These are phyloP conservation scores for Leptarthrus brevirostris DNA, from an alignment of 2,888 invertebrate species.

Conservation along the genomic window DNA sequence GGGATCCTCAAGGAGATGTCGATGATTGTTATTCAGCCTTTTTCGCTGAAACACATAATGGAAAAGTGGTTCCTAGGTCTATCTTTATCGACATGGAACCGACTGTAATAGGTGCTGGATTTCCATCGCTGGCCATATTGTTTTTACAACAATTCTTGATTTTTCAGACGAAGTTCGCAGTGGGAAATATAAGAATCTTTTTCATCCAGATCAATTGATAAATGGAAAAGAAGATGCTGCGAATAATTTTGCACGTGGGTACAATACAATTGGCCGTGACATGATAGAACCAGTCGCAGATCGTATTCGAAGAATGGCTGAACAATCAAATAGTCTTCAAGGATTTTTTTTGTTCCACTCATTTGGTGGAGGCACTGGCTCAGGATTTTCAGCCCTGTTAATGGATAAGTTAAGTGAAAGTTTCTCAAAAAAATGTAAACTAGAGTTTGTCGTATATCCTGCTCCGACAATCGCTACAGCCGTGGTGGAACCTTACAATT, in stretches of 20 bases:
- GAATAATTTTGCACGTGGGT: constrained; percentile 87
- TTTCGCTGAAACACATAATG: constrained; percentile 81
- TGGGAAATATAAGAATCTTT: constrained; percentile 79
- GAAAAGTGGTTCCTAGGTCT: constrained; percentile 87
- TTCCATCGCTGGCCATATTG: too few relatives aligned
- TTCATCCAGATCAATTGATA: constrained; percentile 85
- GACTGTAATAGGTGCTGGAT: constrained; percentile 87
- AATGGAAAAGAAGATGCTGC: constrained; percentile 91
- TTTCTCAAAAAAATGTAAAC: constrained; percentile 85
- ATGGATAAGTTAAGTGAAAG: constrained; percentile 86
- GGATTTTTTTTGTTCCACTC: constrained; percentile 93
- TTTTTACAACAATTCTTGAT: too few relatives aligned
- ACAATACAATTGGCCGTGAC: constrained; percentile 87
- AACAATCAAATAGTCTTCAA: constrained; percentile 83
- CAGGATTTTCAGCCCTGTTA: constrained; percentile 84
- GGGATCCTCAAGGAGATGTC: constrained; percentile 64
- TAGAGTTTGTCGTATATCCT: constrained; percentile 70
- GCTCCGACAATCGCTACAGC: constrained; percentile 80
- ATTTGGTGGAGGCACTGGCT: constrained; percentile 85
- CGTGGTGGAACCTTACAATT: constrained; percentile 92
- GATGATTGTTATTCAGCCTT: constrained; percentile 75
- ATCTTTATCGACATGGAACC: constrained; percentile 91
- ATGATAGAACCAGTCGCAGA: constrained; percentile 80
- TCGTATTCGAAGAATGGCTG: constrained; percentile 79
- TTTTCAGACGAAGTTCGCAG: constrained; percentile 69